Evolutionary conservation across 2,113 vertebrate genomes (phyloP).

Genomic region (Pagrus major): DNA sequence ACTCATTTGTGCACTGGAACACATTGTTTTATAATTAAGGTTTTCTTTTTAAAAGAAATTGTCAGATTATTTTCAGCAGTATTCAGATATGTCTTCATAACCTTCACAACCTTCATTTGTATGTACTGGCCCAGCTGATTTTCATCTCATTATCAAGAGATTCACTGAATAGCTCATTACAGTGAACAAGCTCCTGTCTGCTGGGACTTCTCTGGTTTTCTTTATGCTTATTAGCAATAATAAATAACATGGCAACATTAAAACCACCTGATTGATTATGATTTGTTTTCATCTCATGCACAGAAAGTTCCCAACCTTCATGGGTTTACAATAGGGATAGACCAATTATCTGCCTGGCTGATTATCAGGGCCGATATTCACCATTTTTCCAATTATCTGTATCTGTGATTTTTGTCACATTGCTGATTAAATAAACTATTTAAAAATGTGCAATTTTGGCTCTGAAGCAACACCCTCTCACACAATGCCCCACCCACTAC

Average conservation of each 20-base stretch:
- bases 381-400: no score
- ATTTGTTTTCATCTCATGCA: no score
- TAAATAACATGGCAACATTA: neutral
- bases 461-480: no score
- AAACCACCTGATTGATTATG: no score
- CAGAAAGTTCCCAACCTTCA: no score
- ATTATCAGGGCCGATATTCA: no score
- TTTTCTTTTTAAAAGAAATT: neutral
- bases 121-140: conserved; percentile 1
- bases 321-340: no score
- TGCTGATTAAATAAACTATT: no score
- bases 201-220: neutral
- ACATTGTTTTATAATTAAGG: neutral
- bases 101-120: conserved; percentile 18
- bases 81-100: neutral
- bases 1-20: neutral
- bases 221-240: conserved; percentile 16
- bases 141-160: neutral
- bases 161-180: conserved; percentile 17
- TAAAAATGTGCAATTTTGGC: no score
- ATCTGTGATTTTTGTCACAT: no score
- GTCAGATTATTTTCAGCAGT: neutral
- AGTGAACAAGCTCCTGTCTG: neutral
- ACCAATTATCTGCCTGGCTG: no score
- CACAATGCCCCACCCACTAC: no score